Evolutionary conservation across 1,140 invertebrate species (phyloP), one percentile per base, ranked within the genome.

Genomic region (Eumaeus atala): DNA sequence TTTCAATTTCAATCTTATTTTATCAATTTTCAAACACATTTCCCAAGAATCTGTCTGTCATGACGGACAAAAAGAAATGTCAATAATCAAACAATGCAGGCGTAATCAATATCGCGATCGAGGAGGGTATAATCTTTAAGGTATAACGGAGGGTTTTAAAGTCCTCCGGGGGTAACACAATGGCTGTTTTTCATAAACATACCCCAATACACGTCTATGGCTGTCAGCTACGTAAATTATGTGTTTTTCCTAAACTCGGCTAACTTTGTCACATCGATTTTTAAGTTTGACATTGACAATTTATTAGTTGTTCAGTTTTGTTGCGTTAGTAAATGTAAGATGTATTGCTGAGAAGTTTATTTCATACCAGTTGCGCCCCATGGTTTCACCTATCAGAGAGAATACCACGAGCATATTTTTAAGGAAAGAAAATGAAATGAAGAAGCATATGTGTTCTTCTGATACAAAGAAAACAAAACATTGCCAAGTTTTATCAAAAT

Each of bases 81-180:
- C 70, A 67, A 76, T 73, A 77, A 66, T 71, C 69, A 74, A 64
- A 75, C 67, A 71, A 66, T 66, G 62, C 65, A 34, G 12, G 42
- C 58, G 68, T 79, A 77, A 79, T 79, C 74, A 79, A 79, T 79
- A 77, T 70, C 62, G 50, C 60, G 61, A 66, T 66, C 59, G 59
- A 61, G 56, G 71, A 72, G 76, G 74, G 74, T 70, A 67, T 72
- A 77, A 79, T 79, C 74, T 77, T 77, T 55, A 73, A 77, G 66
- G 66, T 65, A 64, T 56, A 55, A 50, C 38, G 55, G 64, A 72
- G 74, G 76, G 76, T 62, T 77, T 79, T 70, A 74, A 77, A 79
- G 58, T 79, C 76, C 74, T 73, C 64, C 55, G 74, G 76, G 75
- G 74, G 62, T 55, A 55, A 54, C 59, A 79, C 74, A 79, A 79